Conservation (phyloP, 2,797 vertebrate species). For the Pachyuromys duprasi region DNA sequence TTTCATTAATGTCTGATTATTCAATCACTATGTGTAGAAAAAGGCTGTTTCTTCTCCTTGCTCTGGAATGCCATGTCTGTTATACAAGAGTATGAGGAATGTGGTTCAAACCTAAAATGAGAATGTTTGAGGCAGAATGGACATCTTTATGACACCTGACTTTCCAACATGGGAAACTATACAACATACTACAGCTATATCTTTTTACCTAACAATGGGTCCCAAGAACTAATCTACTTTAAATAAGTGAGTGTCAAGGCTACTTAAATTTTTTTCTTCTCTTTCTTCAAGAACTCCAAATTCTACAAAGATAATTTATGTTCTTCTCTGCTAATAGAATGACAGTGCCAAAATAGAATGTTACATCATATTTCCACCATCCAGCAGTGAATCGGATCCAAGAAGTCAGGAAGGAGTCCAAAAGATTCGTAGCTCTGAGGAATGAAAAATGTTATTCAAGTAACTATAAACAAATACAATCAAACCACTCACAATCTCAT, state of each 20-base stretch:
- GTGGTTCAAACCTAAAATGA: not conserved
- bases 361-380: not conserved
- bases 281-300: slow-evolving; percentile 26
- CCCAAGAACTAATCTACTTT: slow-evolving; percentile 22
- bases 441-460: slow-evolving; percentile 43
- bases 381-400: slow-evolving; percentile 13
- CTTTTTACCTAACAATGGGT: not conserved
- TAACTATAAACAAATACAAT: slow-evolving; percentile 51
- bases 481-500: not conserved
- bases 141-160: not conserved
- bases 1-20: not conserved
- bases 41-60: not conserved
- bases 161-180: not conserved
- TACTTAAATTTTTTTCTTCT: slow-evolving; percentile 21
- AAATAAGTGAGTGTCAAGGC: not conserved
- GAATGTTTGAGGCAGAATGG: not conserved
- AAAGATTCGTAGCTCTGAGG: slow-evolving; percentile 24
- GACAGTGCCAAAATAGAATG: slow-evolving; percentile 23
- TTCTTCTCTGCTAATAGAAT: not conserved
- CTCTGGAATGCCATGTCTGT: not conserved
- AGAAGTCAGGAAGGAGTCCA: not conserved
- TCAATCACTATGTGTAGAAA: not conserved
- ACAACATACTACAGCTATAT: not conserved
- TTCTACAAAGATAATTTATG: not conserved
- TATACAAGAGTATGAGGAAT: not conserved